Evolutionary conservation across 2,888 invertebrate species (phyloP), one percentile per base, ranked within the genome.

Genomic region (Ormia ochracea): DNA sequence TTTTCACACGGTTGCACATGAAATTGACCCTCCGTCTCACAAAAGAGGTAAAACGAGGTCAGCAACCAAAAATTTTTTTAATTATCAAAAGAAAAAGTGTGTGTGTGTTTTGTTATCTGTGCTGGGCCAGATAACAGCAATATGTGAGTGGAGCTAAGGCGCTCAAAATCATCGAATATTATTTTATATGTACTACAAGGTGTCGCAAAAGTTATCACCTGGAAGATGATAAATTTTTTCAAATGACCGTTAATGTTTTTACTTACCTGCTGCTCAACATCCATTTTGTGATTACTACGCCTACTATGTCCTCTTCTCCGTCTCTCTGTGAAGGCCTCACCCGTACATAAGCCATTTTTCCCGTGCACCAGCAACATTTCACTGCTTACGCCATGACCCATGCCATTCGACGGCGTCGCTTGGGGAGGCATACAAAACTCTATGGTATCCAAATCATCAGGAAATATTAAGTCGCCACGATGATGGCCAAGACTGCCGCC

Each of bases 401-500:
- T 85, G 23, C 86, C 85, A 78, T 86, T 86, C n/a, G 86, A 82
- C 9, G 83, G 83, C 6, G 84, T 84, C 38, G 85, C 85, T 58
- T 86, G 85, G 21, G 87, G 85, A 23, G 88, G 88, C 84, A 89
- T 86, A 81, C 89, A 89, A 73, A 90, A 88, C 79, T 90, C 89
- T 74, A 90, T 89, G 82, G 87, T 89, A 61, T 90, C 89, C 84
- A 88, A 85, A 59, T 90, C 89, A 78, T 90, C 88, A 61, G 88
- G 87, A 82, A 87, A 89, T 80, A 89, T 88, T 48, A 88, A 82
- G 81, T 89, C 88, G 36, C 87, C 86, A 36, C 86, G 87, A 78
- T 86, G 85, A 70, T 87, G 87, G 2, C 86, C 86, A 69, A 87
- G 19, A 17, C 85, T 86, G 50, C 86, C 84, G 2, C 86, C 87